These are phyloP conservation scores for Intellagama lesueurii DNA, from an alignment of 2,797 vertebrate genomes.

Conservation along the genomic window DNA sequence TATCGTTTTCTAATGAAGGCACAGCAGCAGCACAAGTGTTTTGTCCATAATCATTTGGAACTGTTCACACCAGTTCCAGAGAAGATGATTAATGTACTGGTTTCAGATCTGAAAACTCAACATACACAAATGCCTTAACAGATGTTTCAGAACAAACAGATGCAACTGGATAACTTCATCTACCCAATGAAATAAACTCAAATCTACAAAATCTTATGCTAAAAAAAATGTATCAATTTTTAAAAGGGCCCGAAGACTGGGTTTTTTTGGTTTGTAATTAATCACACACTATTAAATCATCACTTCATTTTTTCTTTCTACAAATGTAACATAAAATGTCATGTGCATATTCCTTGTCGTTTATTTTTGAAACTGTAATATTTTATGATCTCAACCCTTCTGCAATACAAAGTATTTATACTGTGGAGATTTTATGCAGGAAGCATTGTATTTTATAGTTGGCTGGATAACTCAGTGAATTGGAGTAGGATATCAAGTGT, in stretches of 20 bases:
- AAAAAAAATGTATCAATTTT: not conserved
- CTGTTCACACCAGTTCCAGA: not conserved
- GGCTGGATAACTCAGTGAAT: too few relatives aligned
- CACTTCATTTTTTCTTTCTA: not conserved
- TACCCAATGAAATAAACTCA: not conserved
- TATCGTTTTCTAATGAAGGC: too few relatives aligned
- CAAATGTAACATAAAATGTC: not conserved
- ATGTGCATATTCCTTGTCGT: not conserved
- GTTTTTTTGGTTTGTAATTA: not conserved
- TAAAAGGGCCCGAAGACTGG: not conserved
- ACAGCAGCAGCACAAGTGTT: too few relatives aligned
- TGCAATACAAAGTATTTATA: not conserved
- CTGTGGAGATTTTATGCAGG: too few relatives aligned
- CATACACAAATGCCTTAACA: not conserved
- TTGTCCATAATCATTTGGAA: too few relatives aligned
- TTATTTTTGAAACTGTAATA: not conserved
- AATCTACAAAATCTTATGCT: not conserved
- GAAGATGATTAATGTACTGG: conserved; percentile 26
- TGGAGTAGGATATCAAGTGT: too few relatives aligned
- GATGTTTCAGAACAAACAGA: not conserved
- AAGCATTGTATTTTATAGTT: too few relatives aligned
- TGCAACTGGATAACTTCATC: not conserved
- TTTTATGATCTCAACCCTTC: not conserved
- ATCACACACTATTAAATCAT: not conserved
- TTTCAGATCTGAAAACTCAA: conserved; percentile 9